phyloP scores from a whole-genome alignment of 2,888 invertebrate species.

The Rhagonycha fulva region DNA sequence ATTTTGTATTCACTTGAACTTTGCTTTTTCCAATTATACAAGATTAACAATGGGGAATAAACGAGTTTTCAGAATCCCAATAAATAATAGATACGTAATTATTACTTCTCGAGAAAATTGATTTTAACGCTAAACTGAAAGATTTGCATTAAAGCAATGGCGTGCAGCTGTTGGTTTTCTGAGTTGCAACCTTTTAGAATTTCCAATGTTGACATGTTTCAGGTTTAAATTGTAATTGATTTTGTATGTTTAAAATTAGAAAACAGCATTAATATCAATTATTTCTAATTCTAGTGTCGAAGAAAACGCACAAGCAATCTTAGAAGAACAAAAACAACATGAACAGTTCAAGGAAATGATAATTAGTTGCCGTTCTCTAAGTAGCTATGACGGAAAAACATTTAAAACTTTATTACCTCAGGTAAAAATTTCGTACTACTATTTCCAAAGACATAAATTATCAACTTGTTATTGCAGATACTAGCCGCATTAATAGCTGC shows the following conservation, averaged over 20 bases:
- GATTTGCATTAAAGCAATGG: not conserved
- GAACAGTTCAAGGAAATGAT: constrained; percentile 56
- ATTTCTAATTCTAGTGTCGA: constrained; percentile 42
- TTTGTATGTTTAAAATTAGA: not conserved
- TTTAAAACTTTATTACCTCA: constrained; percentile 56
- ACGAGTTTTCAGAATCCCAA: not conserved
- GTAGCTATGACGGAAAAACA: constrained; percentile 51
- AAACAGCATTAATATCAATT: not conserved
- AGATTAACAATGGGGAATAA: not conserved
- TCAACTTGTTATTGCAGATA: constrained; percentile 50
- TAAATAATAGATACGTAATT: not conserved
- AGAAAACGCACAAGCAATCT: constrained; percentile 48
- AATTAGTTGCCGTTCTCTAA: constrained; percentile 55
- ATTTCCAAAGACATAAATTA: not conserved
- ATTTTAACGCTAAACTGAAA: not conserved
- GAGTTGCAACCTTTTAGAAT: not conserved
- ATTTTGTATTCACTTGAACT: not conserved
- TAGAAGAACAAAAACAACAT: constrained; percentile 50
- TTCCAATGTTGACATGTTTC: not conserved
- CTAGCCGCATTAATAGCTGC: constrained; percentile 59
- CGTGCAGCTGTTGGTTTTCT: not conserved
- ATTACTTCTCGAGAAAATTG: not conserved
- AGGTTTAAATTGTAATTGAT: not conserved
- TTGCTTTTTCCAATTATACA: not conserved
- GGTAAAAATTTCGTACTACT: constrained; percentile 41